Base-by-base conservation (phyloP, 2,888 invertebrate species). In the Piscicola geometra region DNA sequence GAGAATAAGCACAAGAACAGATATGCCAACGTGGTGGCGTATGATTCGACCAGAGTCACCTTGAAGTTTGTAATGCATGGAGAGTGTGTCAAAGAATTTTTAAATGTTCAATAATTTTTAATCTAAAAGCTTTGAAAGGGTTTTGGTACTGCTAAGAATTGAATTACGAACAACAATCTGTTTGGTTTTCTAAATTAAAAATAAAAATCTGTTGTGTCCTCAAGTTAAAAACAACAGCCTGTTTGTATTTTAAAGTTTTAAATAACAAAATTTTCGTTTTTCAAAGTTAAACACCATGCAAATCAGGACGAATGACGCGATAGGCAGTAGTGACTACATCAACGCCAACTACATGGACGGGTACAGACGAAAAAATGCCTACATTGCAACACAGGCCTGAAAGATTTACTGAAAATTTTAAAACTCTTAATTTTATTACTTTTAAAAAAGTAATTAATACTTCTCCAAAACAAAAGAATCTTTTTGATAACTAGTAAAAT, bases 321-420 rank as follows among this genome's bases (percentile, higher is more conserved):
- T 92, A 32, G 90, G 92, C 0, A 97, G 98, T 67, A 92, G 93
- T 80, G 98, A 99, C 85, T 99, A 99, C 85, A 96, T 99, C 81
- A 99, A 99, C 86, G 95, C 98, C 75, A 99, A 99, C 87, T 99
- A 95, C 86, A 97, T 98, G 86, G 99, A 99, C 86, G 99, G 99
- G 18, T 99, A 99, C 86, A 89, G 97, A 75, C 96, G 95, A 86
- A 94, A 95, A 84, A 97, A 97, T 85, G 97, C 97, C 3, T 99
- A 99, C 85, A 94, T 99, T 56, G 99, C 99, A 18, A 99, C 99
- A 50, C 99, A 89, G 86, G 77, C 76, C 25, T 15, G 15, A 2
- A n/a, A n/a, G n/a, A n/a, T n/a, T n/a, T n/a, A n/a, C n/a, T n/a
- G n/a, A n/a, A n/a, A n/a, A n/a, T n/a, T n/a, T n/a, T n/a, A n/a